Base-by-base conservation (phyloP, 2,888 invertebrate genomes). In the Galeruca laticollis region DNA sequence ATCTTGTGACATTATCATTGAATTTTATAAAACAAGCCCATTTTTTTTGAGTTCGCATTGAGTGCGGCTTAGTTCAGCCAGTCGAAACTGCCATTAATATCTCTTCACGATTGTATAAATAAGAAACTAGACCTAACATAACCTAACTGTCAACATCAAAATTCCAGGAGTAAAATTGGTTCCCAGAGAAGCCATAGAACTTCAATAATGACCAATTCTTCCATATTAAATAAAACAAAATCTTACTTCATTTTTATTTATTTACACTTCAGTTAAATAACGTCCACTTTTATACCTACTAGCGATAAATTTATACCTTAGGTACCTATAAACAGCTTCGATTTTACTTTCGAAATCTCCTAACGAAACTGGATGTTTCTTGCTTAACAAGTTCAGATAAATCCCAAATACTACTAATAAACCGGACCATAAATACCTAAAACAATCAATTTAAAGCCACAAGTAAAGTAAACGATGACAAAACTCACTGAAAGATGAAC, bases 341-440 rank as follows among this genome's bases (percentile, higher is more conserved):
- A 82, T 63, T 71, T 77, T 78, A 52, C 77, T 68, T 75, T 84
- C 81, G 54, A 84, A 78, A 70, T 85, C 84, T 4, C 75, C 57
- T 63, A 83, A 74, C 10, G 82, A 77, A 66, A 84, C 64, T 0
- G 89, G 89, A 76, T 90, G 86, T 72, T 87, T 89, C 84, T 97
- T 98, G 84, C 95, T 94, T 83, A 93, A 94, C 61, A 98, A 89
- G 87, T 97, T 98, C n/a, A 98, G 87, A 85, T 97, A 98, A 81
- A 98, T 97, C 6, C 98, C 98, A 35, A 95, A 76, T 0, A 97
- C 88, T 0, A 98, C 96, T 64, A 98, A 87, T 77, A 94, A 83
- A 1, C 97, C 98, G 0, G 97, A 95, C 95, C 97, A 98, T 0
- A 93, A 83, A 84, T 96, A 96, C 84, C 95, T 95, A 87, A 56